These are phyloP conservation scores for Neodontobutis hainanensis DNA, from an alignment of 2,113 vertebrate genomes.

Conservation along the genomic window DNA sequence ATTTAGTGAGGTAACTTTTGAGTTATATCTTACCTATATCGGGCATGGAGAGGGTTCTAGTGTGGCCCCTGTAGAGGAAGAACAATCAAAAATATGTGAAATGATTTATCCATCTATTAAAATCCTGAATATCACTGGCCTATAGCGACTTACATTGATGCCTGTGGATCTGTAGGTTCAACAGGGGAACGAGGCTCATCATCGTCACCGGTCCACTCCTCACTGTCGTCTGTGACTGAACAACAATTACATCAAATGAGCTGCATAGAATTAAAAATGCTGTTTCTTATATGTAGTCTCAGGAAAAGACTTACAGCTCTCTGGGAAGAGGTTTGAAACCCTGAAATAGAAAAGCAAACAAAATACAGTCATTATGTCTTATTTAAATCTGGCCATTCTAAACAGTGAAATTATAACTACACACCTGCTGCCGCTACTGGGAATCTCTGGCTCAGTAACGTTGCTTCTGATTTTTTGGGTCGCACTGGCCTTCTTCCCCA, in stretches of 20 bases:
- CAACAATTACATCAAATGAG: slow-evolving; percentile 4
- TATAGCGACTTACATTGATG: slow-evolving; percentile 52
- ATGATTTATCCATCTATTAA: background rate
- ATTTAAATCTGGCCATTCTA: background rate
- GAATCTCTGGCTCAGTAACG: slow-evolving; percentile 10
- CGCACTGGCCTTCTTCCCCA: slow-evolving; percentile 54
- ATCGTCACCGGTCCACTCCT: slow-evolving; percentile 84
- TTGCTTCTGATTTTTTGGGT: slow-evolving; percentile 22
- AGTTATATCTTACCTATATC: slow-evolving; percentile 57
- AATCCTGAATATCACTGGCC: background rate
- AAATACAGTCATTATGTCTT: background rate
- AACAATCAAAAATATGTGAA: background rate
- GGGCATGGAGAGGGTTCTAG: slow-evolving; percentile 57
- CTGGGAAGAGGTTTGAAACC: slow-evolving; percentile 55
- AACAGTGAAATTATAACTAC: background rate
- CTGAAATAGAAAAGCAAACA: slow-evolving; percentile 38
- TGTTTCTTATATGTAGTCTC: too few species aligned
- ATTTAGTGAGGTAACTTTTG: background rate
- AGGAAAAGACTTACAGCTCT: slow-evolving; percentile 75
- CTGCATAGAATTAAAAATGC: too few species aligned
- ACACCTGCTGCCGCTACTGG: slow-evolving; percentile 51
- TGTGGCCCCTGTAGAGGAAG: slow-evolving; percentile 52
- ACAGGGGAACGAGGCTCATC: slow-evolving; percentile 56
- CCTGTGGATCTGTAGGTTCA: slow-evolving; percentile 2
- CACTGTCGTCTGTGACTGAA: slow-evolving; percentile 83